Evolutionary conservation across 2,888 invertebrate genomes (phyloP), one percentile per base, ranked within the genome.

Genomic region (Conus canariensis): DNA sequence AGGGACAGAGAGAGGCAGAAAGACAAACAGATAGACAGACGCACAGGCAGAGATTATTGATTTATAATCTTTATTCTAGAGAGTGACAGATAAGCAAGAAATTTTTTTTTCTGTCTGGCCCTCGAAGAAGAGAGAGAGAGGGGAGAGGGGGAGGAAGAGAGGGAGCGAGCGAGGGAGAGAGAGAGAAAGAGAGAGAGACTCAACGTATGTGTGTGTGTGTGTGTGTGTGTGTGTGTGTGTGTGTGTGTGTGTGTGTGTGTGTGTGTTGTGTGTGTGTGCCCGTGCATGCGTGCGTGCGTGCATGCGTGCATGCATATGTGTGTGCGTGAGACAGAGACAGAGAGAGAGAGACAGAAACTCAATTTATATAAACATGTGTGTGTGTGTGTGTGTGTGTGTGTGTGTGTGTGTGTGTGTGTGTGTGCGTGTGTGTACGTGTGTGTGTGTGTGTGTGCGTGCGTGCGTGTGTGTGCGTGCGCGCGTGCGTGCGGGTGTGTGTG

Each of bases 381-480:
- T 30, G 30, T 30, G 30, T 30, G 30, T 2, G 30, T 30, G 30
- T 1, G 30, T 30, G 30, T 2, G 30, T 30, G 30, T 2, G 30
- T 30, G 30, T 2, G 30, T 30, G 30, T 2, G 80, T 80, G 80
- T 80, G 80, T 80, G 30, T 80, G 80, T 80, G 80, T 80, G 80
- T 30, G 80, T 80, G 80, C 1, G 80, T 80, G 80, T 80, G 30
- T 80, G 80, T 80, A 3, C 14, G 80, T 80, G 30, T 80, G 80
- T 30, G 80, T 30, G 30, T 30, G 80, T 30, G 30, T 30, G 30
- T 30, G 85, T 60, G 85, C 58, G 85, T 60, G 59, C 59, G 85
- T 87, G 56, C 12, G 87, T 67, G 67, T 74, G 56, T 87, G 58
- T 56, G 70, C 16, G 45, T 87, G 70, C 74, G 56, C 74, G 85